Base-by-base conservation (phyloP, 2,888 invertebrate species). In the Allygus modestus region DNA sequence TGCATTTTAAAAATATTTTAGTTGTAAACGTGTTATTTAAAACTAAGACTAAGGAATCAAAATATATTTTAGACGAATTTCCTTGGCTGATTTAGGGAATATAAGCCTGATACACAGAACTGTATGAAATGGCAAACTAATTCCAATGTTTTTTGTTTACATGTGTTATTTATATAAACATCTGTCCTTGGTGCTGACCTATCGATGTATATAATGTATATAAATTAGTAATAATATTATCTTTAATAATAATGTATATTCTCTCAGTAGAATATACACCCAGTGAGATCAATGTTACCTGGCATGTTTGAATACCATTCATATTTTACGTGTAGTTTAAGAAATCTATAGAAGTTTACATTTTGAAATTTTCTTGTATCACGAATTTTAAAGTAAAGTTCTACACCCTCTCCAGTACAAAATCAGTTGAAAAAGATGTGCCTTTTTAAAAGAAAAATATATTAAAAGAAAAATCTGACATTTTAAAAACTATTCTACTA, bases 221-320 rank as follows among this genome's bases (percentile, higher is more conserved):
- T 77, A 77, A 43, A 11, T 28, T 71, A 71, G 71, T n/a, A 28
- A 41, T 23, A 71, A 71, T 46, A 28, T n/a, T 51, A 28, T 77
- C 20, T 77, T 46, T 73, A 73, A 73, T 51, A 51, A 46, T 77
- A 73, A 20, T 17, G 77, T 77, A 77, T 77, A 77, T 77, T 77
- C 46, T 77, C 43, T 77, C 2, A 17, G 43, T 28, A 51, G 77
- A 43, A 77, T 77, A 51, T 77, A 51, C 28, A 15, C 26, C 17
- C 77, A 77, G 77, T 77, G 77, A 77, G 77, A 77, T 77, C 28
- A 12, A 28, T 77, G 77, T 77, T 46, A 77, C 77, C 77, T 46
- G 51, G 46, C 73, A 73, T 73, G 73, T 73, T 4, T 73, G 20
- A 31, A 31, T 54, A 54, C 23, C 20, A 54, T 54, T 54, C 7